These are phyloP conservation scores for Chrysaora quinquecirrha DNA, from an alignment of 30 jellyfish, hydroid and myxozoan genomes.

Conservation along the genomic window DNA sequence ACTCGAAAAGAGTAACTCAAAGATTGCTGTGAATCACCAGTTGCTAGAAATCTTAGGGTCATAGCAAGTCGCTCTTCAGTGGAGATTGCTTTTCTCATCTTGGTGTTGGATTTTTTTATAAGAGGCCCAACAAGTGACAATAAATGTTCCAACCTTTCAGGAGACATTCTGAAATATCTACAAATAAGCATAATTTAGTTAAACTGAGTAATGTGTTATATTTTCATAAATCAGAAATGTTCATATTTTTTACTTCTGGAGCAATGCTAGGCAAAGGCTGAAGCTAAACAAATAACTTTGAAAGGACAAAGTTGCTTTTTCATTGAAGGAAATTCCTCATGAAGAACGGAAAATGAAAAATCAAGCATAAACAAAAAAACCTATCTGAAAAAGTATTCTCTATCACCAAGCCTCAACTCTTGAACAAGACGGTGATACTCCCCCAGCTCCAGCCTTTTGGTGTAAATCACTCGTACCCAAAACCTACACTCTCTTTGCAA, in stretches of 20 bases:
- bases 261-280: not conserved
- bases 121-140: not conserved
- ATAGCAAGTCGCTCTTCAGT: slow-evolving; percentile 47
- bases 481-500: not conserved
- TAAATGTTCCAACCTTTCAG: not conserved
- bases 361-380: not conserved
- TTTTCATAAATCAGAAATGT: not conserved
- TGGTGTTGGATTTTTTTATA: not conserved
- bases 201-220: not conserved
- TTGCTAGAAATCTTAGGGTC: slow-evolving; percentile 64
- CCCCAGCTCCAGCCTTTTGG: not conserved
- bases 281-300: not conserved
- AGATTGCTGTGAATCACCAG: slow-evolving; percentile 69
- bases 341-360: not conserved
- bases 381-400: not conserved
- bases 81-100: slow-evolving; percentile 38
- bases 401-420: not conserved
- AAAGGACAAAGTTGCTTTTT: not conserved
- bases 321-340: not conserved
- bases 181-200: not conserved
- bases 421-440: not conserved
- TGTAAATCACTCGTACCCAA: not conserved
- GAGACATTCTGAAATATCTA: slow-evolving; percentile 9
- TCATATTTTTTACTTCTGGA: not conserved
- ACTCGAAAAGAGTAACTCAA: slow-evolving; percentile 37